Conservation (phyloP, 2,113 vertebrate genomes). For the Calyptommatus sinebrachiatus region DNA sequence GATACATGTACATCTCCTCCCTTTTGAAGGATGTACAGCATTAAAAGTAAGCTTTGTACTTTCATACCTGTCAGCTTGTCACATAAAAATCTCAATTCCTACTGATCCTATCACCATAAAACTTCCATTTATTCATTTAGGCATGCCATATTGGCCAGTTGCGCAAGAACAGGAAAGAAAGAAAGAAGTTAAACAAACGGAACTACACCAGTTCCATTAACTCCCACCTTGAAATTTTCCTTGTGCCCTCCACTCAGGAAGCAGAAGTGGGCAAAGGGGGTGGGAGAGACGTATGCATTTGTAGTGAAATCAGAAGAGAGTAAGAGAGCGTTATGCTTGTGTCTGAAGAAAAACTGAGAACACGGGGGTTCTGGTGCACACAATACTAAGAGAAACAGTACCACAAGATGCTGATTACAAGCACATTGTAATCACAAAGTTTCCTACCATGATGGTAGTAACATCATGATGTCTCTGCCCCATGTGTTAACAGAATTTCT, state of each 20-base stretch:
- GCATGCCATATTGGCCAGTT: conserved; percentile 82
- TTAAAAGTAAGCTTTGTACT: conserved; percentile 78
- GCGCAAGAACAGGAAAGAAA: conserved; percentile 65
- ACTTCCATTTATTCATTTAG: conserved; percentile 90
- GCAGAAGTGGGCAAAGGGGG: conserved; percentile 36
- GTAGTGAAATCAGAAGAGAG: neutral
- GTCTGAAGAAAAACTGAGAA: conserved; percentile 36
- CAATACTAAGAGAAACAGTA: too few relatives aligned
- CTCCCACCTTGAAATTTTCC: conserved; percentile 68
- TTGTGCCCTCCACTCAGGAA: conserved; percentile 60
- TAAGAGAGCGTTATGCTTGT: conserved; percentile 3
- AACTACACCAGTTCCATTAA: conserved; percentile 75
- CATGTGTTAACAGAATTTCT: too few relatives aligned
- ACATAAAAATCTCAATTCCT: conserved; percentile 97
- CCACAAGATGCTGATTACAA: too few relatives aligned
- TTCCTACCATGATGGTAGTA: too few relatives aligned
- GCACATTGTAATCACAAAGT: too few relatives aligned
- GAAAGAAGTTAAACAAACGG: conserved; percentile 64
- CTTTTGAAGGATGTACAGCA: conserved; percentile 69
- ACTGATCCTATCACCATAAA: conserved; percentile 94
- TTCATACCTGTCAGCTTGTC: conserved; percentile 87
- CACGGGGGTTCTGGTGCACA: too few relatives aligned
- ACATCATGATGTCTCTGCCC: too few relatives aligned
- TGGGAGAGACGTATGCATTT: neutral
- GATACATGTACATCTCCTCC: conserved; percentile 55